Percentiles rank a stretch among this genome's conserved stretches.
phyloP scores from a whole-genome alignment of 2,888 invertebrate species.

The Temnothorax rugatulus region DNA sequence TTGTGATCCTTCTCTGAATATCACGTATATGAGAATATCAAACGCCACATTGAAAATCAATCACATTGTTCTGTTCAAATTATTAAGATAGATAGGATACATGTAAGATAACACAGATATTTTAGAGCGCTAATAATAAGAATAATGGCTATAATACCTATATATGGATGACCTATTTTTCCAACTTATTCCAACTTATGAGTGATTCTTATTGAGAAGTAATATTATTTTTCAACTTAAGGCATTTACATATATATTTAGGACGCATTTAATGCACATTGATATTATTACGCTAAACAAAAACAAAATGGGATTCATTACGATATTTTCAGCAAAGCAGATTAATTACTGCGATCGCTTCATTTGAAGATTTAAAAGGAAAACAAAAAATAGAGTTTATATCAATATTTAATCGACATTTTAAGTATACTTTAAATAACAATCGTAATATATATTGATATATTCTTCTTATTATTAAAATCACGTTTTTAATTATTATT shows the following conservation, averaged over 20 bases:
- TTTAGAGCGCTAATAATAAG: neutral
- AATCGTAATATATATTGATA: neutral
- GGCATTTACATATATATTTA: neutral
- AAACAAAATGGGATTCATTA: neutral
- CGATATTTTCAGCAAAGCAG: neutral
- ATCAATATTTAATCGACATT: neutral
- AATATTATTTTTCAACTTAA: neutral
- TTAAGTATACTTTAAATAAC: neutral
- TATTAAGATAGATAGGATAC: neutral
- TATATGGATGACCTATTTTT: neutral
- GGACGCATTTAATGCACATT: neutral
- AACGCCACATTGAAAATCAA: neutral
- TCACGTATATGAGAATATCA: neutral
- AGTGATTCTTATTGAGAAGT: neutral
- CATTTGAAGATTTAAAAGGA: neutral
- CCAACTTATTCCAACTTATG: neutral
- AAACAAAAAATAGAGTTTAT: neutral
- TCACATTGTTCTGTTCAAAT: constrained; percentile 1
- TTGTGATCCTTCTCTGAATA: neutral
- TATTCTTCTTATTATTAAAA: neutral
- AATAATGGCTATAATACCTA: neutral
- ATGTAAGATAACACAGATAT: neutral
- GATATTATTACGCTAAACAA: neutral
- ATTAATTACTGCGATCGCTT: neutral
- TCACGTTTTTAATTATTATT: neutral